Base-by-base conservation (phyloP, 2,888 invertebrate genomes). In the Hololepta plana region DNA sequence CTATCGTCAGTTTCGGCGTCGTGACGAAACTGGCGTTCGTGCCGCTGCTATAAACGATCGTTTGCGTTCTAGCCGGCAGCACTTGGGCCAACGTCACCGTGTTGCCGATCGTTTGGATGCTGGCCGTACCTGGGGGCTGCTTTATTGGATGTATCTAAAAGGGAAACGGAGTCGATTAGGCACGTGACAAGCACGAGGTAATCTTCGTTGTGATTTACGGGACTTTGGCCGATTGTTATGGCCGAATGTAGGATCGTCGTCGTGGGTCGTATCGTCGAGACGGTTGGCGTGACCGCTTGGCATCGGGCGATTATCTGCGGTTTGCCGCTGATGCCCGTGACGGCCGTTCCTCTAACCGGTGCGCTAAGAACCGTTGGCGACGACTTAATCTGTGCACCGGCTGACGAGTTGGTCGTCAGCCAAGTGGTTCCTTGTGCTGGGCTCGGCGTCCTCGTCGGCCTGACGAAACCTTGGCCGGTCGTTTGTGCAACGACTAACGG, bases 361-460 rank as follows among this genome's bases (percentile, higher is more conserved):
- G 53, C 43, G 39, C 48, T 52, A 16, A 53, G 32, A 12, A 53
- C 49, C n/a, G 51, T 49, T 3, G 53, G 43, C 7, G 50, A 45
- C 7, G 47, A 49, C 36, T 55, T 55, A 12, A 53, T 47, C 32
- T 54, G 51, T 15, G 51, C 50, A 36, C 47, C 52, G 2, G 49
- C 42, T 9, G 46, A 37, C 34, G 46, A 51, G 19, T 48, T 43
- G 23, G 46, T 43, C 6, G 45, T 39, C 15, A 51, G 35, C 52
- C 53, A 53, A 7, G 53, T 49, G 19, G n/a, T n/a, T 2, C 46
- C 46, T 29, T 46, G 49, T 3, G 53, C 53, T 7, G 55, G 55
- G 35, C 53, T 55, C 2, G 55, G 53, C 6, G 54, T 51, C 24
- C 55, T 38, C 3, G 54, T 44, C 3, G 54, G 54, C 13, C 51